Conservation (phyloP, 2,797 vertebrate species). For the Florisuga fusca region DNA sequence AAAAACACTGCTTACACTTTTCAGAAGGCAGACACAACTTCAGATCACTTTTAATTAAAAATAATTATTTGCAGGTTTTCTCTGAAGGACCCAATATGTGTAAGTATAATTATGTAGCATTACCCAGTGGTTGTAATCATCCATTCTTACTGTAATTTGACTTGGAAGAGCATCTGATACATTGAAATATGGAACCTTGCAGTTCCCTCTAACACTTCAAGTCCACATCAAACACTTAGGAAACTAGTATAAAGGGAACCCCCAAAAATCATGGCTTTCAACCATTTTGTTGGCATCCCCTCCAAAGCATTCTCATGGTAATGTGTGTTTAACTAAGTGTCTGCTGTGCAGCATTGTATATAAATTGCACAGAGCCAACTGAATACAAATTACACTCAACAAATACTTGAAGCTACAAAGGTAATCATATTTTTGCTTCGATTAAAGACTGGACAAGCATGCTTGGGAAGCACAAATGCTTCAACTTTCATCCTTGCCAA, state of each 20-base stretch:
- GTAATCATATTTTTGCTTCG: background rate
- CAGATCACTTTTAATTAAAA: constrained; percentile 22
- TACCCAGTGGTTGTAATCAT: background rate
- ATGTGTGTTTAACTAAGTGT: constrained; percentile 41
- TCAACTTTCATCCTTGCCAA: background rate
- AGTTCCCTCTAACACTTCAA: background rate
- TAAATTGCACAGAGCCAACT: constrained; percentile 35
- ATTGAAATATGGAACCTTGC: background rate
- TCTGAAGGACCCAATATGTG: background rate
- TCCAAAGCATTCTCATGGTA: constrained; percentile 59
- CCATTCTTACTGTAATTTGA: background rate
- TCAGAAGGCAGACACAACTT: background rate
- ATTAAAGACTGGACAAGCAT: background rate
- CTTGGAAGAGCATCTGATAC: constrained; percentile 10
- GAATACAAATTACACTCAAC: background rate
- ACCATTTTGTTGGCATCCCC: constrained; percentile 22
- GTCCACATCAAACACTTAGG: constrained; percentile 31
- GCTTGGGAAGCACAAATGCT: background rate
- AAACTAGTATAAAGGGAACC: background rate
- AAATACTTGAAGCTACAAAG: background rate
- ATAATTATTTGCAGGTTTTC: background rate
- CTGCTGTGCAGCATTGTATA: constrained; percentile 28
- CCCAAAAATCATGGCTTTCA: background rate
- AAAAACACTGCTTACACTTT: background rate
- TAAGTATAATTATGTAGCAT: background rate